These are phyloP conservation scores for Todus mexicanus DNA, from an alignment of 2,797 vertebrate genomes.

Conservation along the genomic window DNA sequence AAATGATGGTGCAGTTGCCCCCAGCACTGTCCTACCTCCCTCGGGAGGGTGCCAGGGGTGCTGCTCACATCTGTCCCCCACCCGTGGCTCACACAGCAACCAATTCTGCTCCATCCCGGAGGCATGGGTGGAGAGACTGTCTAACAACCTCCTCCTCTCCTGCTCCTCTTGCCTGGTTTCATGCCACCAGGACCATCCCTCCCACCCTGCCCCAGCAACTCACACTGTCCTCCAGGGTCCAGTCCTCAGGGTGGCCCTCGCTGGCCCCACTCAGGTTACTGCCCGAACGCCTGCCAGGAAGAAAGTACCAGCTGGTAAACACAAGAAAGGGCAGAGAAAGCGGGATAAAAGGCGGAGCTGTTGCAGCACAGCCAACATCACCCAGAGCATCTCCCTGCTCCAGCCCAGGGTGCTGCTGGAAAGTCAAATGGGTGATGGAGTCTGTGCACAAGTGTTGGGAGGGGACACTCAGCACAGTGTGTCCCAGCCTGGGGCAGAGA, in stretches of 20 bases:
- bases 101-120: background rate
- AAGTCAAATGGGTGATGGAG: background rate
- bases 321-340: background rate
- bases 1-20: accelerated
- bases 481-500: background rate
- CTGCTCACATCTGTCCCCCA: background rate
- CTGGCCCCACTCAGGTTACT: conserved; percentile 84
- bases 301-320: background rate
- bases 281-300: conserved; percentile 77
- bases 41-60: background rate
- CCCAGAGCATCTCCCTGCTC: background rate
- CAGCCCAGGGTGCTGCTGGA: background rate
- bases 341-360: background rate
- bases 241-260: conserved; percentile 82
- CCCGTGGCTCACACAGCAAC: accelerated
- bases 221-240: conserved; percentile 89
- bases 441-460: accelerated
- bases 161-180: background rate
- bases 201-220: conserved; percentile 13
- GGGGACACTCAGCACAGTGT: accelerated
- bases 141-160: background rate
- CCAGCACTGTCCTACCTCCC: background rate
- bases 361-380: background rate
- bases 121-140: accelerated
- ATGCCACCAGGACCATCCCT: accelerated